Evolutionary conservation across 2,797 vertebrate species (phyloP).

Genomic region (Cossypha niveicapilla): DNA sequence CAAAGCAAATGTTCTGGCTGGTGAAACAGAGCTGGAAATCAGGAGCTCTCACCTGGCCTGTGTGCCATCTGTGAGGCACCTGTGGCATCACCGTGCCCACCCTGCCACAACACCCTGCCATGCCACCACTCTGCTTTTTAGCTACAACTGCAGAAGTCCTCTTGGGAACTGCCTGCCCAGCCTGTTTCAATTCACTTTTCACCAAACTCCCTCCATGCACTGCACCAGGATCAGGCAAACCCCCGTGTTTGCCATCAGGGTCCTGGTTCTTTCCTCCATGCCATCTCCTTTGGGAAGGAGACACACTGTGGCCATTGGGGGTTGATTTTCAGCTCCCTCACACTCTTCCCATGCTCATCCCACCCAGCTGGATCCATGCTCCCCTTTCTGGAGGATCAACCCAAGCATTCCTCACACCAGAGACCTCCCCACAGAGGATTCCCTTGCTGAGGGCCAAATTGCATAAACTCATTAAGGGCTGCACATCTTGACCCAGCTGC

Average conservation of each 20-base stretch:
- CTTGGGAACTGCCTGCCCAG: background rate
- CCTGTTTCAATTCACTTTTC: background rate
- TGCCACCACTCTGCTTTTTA: fast-evolving
- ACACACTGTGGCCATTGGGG: fast-evolving
- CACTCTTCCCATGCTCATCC: fast-evolving
- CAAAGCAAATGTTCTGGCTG: background rate
- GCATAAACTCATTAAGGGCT: background rate
- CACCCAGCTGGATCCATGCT: background rate
- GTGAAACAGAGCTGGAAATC: background rate
- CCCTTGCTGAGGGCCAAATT: background rate
- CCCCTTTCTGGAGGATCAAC: background rate
- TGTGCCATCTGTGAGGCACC: background rate
- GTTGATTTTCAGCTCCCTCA: background rate
- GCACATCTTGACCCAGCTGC: background rate
- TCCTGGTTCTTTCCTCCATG: background rate
- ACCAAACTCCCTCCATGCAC: background rate
- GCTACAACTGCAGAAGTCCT: background rate
- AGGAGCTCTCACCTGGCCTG: background rate
- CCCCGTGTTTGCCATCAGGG: background rate
- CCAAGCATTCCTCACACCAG: background rate
- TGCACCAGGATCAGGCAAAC: background rate
- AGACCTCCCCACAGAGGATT: background rate
- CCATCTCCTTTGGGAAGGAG: background rate
- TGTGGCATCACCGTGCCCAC: fast-evolving
- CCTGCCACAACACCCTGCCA: background rate